Base-by-base conservation (phyloP, 23 tunicate genomes). In the Trididemnum nubilum region DNA sequence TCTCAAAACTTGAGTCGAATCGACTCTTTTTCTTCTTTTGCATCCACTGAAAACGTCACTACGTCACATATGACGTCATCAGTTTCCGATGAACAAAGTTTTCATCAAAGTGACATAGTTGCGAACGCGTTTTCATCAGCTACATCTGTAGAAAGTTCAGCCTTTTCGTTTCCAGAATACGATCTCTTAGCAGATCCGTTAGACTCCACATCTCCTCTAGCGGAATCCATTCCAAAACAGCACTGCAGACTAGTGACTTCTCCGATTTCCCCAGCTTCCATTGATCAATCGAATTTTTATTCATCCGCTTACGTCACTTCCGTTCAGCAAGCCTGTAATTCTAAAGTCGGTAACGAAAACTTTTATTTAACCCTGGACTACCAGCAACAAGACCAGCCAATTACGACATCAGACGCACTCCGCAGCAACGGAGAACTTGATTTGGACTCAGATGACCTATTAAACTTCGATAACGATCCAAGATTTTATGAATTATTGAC, bases 371-470 rank as follows among this genome's bases (percentile, higher is more conserved):
- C 18, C 57, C 57, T 49, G 57, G 25, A n/a, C 26, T 15, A 67
- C 18, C 74, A 7, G n/a, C 7, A 37, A 67, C 33, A 2, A 2
- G 7, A 67, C 74, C 49, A n/a, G 49, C 58, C 22, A 59, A n/a
- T n/a, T n/a, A n/a, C n/a, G n/a, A n/a, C n/a, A n/a, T n/a, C n/a
- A n/a, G n/a, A n/a, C n/a, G n/a, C n/a, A n/a, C n/a, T n/a, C n/a
- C n/a, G n/a, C n/a, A n/a, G n/a, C n/a, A n/a, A n/a, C n/a, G n/a
- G 59, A 1, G 75, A 80, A 0, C 38, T 80, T 26, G 75, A 65
- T 25, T 35, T 80, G 1, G 84, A 65, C 35, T 65, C 75, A 34
- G 75, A 65, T 24, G 84, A 80, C 66, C 39, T 80, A 22, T 65
- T 80, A 0, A 64, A 44, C 29, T 35, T 80, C 1, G 84, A 80